Conservation (phyloP, 2,113 vertebrate genomes). For the Mustelus asterias region DNA sequence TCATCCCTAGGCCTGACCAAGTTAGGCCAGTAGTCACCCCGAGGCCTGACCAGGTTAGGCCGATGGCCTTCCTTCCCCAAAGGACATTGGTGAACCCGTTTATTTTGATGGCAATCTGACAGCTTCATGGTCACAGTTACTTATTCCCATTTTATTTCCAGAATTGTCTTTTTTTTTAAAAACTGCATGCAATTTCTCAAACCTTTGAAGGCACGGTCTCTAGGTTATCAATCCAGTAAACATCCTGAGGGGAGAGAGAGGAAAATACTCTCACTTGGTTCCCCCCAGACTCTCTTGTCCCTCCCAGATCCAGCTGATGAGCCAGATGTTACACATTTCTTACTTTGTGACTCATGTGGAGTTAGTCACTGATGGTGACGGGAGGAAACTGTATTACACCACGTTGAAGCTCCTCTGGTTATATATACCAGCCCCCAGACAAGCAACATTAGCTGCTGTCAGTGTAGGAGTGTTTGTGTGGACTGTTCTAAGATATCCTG, state of each 20-base stretch:
- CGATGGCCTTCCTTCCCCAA: not conserved
- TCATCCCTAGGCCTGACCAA: too few species aligned
- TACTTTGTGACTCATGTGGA: not conserved
- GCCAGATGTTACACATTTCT: not conserved
- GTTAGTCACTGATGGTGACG: not conserved
- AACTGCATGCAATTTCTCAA: not conserved
- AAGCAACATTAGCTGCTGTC: not conserved
- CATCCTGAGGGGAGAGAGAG: too few species aligned
- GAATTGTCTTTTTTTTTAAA: not conserved
- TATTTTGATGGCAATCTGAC: not conserved
- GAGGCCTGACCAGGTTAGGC: not conserved
- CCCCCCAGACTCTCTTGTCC: not conserved
- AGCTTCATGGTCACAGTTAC: not conserved
- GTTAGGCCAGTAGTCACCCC: too few species aligned
- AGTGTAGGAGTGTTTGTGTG: not conserved
- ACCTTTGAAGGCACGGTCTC: not conserved
- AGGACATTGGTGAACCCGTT: not conserved
- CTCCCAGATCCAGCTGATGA: not conserved
- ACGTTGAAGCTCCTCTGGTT: not conserved
- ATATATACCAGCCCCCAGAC: not conserved
- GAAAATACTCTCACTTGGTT: not conserved
- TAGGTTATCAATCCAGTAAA: not conserved
- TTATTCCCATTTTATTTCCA: not conserved
- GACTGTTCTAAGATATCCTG: not conserved
- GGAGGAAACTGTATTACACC: not conserved